Evolutionary conservation across 2,888 invertebrate species (phyloP).

Genomic region (Dryocosmus kuriphilus): DNA sequence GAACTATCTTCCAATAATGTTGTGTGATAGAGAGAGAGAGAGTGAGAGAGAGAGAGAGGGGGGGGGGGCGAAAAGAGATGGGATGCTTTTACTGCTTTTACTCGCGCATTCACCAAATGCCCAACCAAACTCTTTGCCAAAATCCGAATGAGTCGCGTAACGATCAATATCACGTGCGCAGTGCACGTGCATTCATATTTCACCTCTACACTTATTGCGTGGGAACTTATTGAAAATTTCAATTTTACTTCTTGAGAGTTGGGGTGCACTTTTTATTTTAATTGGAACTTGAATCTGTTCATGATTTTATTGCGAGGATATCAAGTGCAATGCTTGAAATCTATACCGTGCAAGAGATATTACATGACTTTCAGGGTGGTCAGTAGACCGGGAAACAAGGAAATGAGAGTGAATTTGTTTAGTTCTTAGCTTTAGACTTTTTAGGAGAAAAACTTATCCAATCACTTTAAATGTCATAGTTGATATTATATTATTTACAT

Average conservation of each 20-base stretch:
- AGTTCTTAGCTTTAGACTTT: no score
- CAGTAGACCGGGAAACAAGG: no score
- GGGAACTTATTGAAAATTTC: slow-evolving; percentile 19
- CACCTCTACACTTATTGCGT: not conserved
- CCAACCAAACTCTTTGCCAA: slow-evolving; percentile 64
- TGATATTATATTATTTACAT: no score
- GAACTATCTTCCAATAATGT: slow-evolving; percentile 9
- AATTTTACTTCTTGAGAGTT: not conserved
- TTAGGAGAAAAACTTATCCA: no score
- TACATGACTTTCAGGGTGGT: no score
- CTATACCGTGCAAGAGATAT: not conserved
- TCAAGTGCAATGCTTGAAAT: not conserved
- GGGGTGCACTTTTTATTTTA: not conserved
- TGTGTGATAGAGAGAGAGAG: slow-evolving; percentile 46
- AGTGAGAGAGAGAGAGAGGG: slow-evolving; percentile 44
- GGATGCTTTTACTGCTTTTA: not conserved
- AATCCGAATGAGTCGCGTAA: slow-evolving; percentile 57
- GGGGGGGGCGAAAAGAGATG: slow-evolving; percentile 5
- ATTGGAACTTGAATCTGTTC: not conserved
- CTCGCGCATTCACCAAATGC: slow-evolving; percentile 16
- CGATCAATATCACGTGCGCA: slow-evolving; percentile 40
- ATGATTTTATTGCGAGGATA: no score
- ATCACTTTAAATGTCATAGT: no score
- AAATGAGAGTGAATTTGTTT: no score
- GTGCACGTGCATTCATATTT: slow-evolving; percentile 35